Evolutionary conservation across 2,888 invertebrate genomes (phyloP), one percentile per base, ranked within the genome.

Genomic region (Mythimna albipuncta): DNA sequence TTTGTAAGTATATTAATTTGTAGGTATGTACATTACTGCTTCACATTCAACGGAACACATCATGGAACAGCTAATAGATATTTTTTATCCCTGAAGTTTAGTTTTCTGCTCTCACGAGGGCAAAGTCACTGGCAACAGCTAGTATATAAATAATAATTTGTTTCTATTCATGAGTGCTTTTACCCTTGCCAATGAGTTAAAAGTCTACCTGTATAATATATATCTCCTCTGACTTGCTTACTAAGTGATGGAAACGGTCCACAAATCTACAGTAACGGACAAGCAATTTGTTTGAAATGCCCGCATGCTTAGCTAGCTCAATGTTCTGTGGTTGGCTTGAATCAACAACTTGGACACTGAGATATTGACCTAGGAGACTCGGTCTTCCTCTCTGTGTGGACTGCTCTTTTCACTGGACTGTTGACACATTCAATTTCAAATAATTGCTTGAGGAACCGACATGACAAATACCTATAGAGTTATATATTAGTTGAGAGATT

Each of bases 271-370:
- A 58, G 19, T 54, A 11, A 65, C 63, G n/a, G 35, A 62, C 38
- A 47, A 74, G 47, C 21, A 63, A 65, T 63, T 41, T 65, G 64
- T 78, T 58, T 69, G 69, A 54, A 69, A 62, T 47, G n/a, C 78
- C 74, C 77, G 74, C 62, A 78, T 78, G 77, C 63, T 55, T 50
- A 38, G 52, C 16, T 44, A n/a, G 38, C 41, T 55, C 54, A 41
- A 50, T 47, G 61, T 32, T 62, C 50, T 21, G 64, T 64, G 61
- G 64, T 65, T 50, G 32, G 21, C 11, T 64, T 62, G 38, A 38
- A 68, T 66, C 52, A 61, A 77, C 64, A 68, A 64, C 64, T 68
- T 58, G 62, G 64, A 74, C 61, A 66, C n/a, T 64, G 16, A 19
- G 32, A 52, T 77, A 63, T 78, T 77, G 69, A 77, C 57, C 58